Evolutionary conservation across 2,797 vertebrate species (phyloP).

Genomic region (Sparidentex hasta): DNA sequence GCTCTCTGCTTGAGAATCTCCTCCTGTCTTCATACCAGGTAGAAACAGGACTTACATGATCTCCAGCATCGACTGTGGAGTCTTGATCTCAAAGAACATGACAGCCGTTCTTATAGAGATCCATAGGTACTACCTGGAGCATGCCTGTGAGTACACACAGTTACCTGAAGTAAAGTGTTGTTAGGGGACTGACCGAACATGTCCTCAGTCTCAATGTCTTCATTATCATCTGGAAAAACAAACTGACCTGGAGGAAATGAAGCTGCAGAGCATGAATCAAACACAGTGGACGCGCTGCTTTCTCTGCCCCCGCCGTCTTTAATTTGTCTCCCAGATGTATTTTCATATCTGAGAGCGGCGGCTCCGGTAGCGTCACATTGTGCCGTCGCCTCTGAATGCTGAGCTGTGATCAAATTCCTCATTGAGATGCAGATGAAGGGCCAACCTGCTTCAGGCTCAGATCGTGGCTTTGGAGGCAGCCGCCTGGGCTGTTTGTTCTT

Average conservation of each 20-base stretch:
- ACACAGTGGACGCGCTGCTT: background rate
- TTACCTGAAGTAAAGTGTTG: background rate
- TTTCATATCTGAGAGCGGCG: constrained; percentile 31
- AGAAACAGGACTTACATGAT: background rate
- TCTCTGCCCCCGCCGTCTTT: constrained; percentile 7
- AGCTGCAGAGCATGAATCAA: background rate
- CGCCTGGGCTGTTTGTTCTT: constrained; percentile 40
- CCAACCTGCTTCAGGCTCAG: constrained; percentile 37
- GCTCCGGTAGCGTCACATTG: constrained; percentile 17
- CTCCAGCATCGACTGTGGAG: no score
- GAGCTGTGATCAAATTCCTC: constrained; percentile 66
- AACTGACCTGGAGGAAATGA: constrained; percentile 11
- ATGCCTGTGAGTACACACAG: background rate
- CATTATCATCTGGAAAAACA: background rate
- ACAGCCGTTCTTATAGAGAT: background rate
- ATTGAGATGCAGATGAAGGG: constrained; percentile 73
- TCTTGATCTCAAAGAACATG: background rate
- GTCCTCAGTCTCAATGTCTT: background rate
- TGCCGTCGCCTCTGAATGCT: constrained; percentile 31
- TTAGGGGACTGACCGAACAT: background rate
- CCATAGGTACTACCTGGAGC: background rate
- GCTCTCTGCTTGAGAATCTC: no score
- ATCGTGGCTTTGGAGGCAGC: constrained; percentile 48
- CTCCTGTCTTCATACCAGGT: no score
- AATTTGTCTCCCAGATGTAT: constrained; percentile 28